Conservation (phyloP, 2,888 invertebrate species). For the Alviniconcha strummeri region DNA sequence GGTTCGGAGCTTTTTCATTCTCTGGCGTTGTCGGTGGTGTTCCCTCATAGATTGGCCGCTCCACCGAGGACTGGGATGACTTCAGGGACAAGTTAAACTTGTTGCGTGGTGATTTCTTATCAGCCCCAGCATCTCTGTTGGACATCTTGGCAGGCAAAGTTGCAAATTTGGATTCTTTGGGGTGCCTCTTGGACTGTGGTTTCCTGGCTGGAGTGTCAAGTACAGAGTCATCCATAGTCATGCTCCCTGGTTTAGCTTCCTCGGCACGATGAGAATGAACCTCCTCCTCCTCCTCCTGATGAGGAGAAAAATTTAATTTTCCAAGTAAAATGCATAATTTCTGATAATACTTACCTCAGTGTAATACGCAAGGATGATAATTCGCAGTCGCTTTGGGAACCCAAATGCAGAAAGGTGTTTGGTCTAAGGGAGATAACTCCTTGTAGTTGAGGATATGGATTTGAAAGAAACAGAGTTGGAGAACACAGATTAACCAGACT, state of each 20-base stretch:
- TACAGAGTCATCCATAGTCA: slow-evolving; percentile 12
- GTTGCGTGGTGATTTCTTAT: slow-evolving; percentile 19
- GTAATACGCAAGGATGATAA: no score
- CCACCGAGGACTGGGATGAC: slow-evolving; percentile 36
- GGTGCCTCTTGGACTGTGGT: slow-evolving; percentile 20
- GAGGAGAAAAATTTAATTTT: no score
- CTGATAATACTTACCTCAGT: no score
- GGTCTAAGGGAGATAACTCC: no score
- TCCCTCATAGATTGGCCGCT: slow-evolving; percentile 63
- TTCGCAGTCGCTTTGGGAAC: no score
- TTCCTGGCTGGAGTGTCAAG: neutral
- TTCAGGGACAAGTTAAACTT: slow-evolving; percentile 39
- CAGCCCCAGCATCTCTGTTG: slow-evolving; percentile 15
- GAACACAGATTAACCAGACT: no score
- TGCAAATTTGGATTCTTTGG: slow-evolving; percentile 32
- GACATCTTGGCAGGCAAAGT: slow-evolving; percentile 41
- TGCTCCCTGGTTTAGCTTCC: neutral
- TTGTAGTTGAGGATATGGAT: no score
- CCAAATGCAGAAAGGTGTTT: no score
- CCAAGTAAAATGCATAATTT: no score
- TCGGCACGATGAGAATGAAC: slow-evolving; percentile 12
- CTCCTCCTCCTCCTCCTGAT: neutral
- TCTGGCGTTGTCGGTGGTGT: slow-evolving; percentile 65
- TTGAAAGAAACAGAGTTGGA: no score
- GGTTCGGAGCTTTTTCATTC: slow-evolving; percentile 45